Base-by-base conservation (phyloP, 2,888 invertebrate species). In the Leptinotarsa peninsularis region DNA sequence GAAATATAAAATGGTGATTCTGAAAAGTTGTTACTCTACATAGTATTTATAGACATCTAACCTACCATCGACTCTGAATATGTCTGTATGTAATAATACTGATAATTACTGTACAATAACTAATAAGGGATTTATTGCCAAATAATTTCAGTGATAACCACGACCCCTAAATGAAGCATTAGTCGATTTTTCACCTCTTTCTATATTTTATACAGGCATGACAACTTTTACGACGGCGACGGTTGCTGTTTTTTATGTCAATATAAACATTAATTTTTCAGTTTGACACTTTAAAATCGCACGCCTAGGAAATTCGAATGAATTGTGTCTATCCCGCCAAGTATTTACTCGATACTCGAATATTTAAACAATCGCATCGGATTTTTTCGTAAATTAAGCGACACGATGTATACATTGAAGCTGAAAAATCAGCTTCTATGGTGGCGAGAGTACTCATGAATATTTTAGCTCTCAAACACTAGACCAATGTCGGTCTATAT, bases 401-500 rank as follows among this genome's bases (percentile, higher is more conserved):
- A 79, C 76, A 79, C 72, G 79, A 72, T 79, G 79, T 83, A 76
- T 73, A 75, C 75, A 78, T 67, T 23, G 60, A 73, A 76, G 73
- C 70, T 50, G 72, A 76, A 79, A 79, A 77, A 73, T 71, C 71
- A 67, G 74, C 74, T 77, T 69, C 77, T 71, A 78, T 76, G 76
- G 82, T 82, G 83, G 81, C 82, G 83, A 85, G 83, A 85, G 85
- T 78, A 80, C 75, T 79, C 56, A 80, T 88, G 86, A 88, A 88
- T 88, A 88, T 88, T 88, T 88, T 86, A 88, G 83, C 81, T 83
- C 82, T 85, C 85, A 88, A 88, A 88, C 87, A 88, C 88, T 88
- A 88, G 88, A 88, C 88, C 88, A 87, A 85, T 88, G 88, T 88
- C 86, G 85, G 81, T 78, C 80, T 88, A 83, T 86, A 88, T 88